These are phyloP conservation scores for Mormyrus hasselquistii DNA, from an alignment of 2,797 vertebrate genomes.

Conservation along the genomic window DNA sequence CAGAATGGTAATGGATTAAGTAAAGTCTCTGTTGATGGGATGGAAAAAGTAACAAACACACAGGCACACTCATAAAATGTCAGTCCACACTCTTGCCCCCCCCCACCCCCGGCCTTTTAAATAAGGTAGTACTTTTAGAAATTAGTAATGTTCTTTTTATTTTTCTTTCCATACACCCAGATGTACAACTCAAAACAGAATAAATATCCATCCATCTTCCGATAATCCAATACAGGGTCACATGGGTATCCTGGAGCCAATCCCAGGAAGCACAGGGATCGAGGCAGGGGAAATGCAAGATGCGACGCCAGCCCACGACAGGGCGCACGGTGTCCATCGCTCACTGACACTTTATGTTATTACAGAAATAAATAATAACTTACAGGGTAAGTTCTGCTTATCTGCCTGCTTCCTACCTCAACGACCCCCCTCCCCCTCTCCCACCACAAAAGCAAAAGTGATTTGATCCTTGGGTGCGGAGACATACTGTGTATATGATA, in stretches of 20 bases:
- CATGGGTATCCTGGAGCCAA: neutral
- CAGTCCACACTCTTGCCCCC: neutral
- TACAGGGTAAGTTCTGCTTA: neutral
- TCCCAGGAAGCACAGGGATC: neutral
- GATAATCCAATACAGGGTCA: neutral
- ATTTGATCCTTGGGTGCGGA: neutral
- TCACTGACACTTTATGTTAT: neutral
- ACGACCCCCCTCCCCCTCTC: neutral
- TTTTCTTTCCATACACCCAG: neutral
- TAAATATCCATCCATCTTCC: neutral
- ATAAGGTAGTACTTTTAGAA: neutral
- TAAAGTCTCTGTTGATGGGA: neutral
- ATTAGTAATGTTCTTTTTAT: constrained; percentile 2
- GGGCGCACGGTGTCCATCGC: neutral
- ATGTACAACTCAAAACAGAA: neutral
- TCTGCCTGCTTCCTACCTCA: neutral
- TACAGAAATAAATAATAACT: neutral
- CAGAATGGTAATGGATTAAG: constrained; percentile 6
- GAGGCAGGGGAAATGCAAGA: neutral
- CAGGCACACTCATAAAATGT: neutral
- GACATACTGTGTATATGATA: neutral
- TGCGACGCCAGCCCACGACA: neutral
- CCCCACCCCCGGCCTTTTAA: neutral
- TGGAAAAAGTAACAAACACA: constrained; percentile 8
- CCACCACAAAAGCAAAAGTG: neutral